A percentile compares a stretch with the other conserved stretches of the same genome.
These are phyloP conservation scores for Oryzias melastigma DNA, from an alignment of 2,113 vertebrate genomes.

Conservation along the genomic window DNA sequence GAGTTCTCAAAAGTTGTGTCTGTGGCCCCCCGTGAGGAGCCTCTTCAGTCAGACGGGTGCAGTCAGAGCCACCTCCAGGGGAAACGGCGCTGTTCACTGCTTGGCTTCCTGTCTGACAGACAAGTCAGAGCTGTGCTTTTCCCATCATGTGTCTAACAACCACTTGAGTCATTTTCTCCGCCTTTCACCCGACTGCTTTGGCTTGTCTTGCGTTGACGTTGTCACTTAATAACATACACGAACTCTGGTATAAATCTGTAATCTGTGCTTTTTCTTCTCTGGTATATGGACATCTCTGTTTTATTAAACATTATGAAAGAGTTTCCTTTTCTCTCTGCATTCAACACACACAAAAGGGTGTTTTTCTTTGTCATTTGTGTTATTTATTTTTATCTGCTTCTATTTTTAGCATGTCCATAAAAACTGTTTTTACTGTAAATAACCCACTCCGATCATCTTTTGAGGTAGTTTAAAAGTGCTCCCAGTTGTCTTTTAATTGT, in stretches of 20 bases:
- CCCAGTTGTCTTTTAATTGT: no score
- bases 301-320: no score
- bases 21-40: slow-evolving; percentile 35
- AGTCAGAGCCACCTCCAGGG: slow-evolving; percentile 35
- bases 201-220: background rate
- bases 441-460: no score
- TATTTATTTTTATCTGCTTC: no score
- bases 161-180: background rate
- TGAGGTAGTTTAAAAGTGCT: no score
- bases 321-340: no score
- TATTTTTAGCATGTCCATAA: no score
- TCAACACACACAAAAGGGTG: no score
- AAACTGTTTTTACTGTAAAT: no score
- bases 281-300: no score
- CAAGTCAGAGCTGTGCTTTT: background rate
- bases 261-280: slow-evolving; percentile 3
- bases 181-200: slow-evolving; percentile 4
- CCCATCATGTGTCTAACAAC: slow-evolving; percentile 4
- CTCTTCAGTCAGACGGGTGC: slow-evolving; percentile 42
- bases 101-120: slow-evolving; percentile 35
- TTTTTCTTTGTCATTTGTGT: no score
- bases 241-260: slow-evolving; percentile 1
- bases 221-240: background rate
- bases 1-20: slow-evolving; percentile 17
- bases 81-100: slow-evolving; percentile 15